Evolutionary conservation across 2,888 invertebrate species (phyloP), one percentile per base, ranked within the genome.

Genomic region (Microplitis deprimator): DNA sequence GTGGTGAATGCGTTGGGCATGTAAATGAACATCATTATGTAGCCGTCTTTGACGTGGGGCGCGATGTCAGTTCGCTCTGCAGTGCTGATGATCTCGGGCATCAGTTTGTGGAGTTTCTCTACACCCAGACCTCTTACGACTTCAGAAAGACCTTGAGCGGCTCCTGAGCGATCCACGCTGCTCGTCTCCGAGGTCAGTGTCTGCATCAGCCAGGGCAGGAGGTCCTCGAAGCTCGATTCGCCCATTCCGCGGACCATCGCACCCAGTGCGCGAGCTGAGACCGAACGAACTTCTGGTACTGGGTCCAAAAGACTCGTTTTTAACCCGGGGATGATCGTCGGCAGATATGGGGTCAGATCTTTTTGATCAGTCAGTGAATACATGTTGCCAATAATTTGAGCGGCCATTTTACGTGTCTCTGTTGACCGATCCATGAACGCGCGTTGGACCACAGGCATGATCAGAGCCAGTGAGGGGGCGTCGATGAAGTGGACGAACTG

Each of bases 11-110:
- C 98, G 79, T 95, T 95, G 2, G 99, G 99, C 95, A 99, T 96
- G 91, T 99, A 99, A 87, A 99, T 99, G 90, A 98, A 99, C 97
- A 99, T 97, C 97, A 99, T 98, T 80, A 99, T 98, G 91, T 99
- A 99, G 65, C 99, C 99, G 91, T 99, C 99, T 87, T 99, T 97
- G 1, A 99, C 98, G 90, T 98, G 97, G 0, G 99, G 96, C 6
- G 97, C 96, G 84, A 97, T 96, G 89, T 98, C 97, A 0, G 95
- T 94, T 79, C 98, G 93, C 89, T 97, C 97, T 0, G 98, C 97
- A 0, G 98, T 98, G 73, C 95, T 93, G 82, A 98, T 98, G 81
- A 98, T 97, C 88, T 98, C 96, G 0, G 98, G 98, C 98, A 99
- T 99, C 74, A 99, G 93, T 90, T 96, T 96, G 87, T 98, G 96